Evolutionary conservation across 37 sponge, comb jelly and placozoan genomes (phyloP).

Genomic region (Spongilla lacustris): DNA sequence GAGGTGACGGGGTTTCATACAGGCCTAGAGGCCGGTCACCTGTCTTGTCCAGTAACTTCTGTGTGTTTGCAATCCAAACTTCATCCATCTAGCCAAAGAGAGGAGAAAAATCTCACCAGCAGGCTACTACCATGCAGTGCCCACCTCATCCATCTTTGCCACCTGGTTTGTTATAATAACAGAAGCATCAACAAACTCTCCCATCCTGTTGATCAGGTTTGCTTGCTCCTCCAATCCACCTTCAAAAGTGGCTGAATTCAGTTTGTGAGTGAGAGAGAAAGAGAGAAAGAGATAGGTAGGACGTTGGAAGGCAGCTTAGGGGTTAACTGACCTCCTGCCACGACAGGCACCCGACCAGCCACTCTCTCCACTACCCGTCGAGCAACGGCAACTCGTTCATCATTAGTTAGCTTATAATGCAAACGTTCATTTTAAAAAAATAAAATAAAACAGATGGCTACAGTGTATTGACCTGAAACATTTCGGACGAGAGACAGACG

Average conservation of each 20-base stretch:
- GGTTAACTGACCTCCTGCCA: constrained; percentile 72
- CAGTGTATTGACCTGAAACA: constrained; percentile 70
- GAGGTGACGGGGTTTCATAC: constrained; percentile 89
- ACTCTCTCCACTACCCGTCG: constrained; percentile 60
- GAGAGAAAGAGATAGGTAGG: background rate
- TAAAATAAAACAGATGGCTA: background rate
- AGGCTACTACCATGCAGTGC: background rate
- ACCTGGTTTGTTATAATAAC: constrained; percentile 92
- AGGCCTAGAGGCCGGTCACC: constrained; percentile 85
- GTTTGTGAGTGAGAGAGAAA: background rate
- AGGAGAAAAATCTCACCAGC: background rate
- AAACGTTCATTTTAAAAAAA: background rate
- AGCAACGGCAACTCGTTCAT: constrained; percentile 83
- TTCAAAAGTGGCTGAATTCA: constrained; percentile 80
- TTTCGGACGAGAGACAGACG: constrained; percentile 91
- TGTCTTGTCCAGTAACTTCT: constrained; percentile 78
- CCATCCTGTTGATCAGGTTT: constrained; percentile 75
- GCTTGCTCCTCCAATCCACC: constrained; percentile 84
- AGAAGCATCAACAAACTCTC: constrained; percentile 58
- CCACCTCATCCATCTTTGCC: constrained; percentile 77
- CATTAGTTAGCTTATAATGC: constrained; percentile 66
- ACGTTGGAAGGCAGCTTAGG: background rate
- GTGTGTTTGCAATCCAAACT: constrained; percentile 78
- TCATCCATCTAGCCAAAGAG: constrained; percentile 67
- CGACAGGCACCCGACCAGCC: constrained; percentile 85